A percentile compares a stretch with the other conserved stretches of the same genome.
Evolutionary conservation across 2,888 invertebrate species (phyloP).

Genomic region (Choristoneura rosaceana): DNA sequence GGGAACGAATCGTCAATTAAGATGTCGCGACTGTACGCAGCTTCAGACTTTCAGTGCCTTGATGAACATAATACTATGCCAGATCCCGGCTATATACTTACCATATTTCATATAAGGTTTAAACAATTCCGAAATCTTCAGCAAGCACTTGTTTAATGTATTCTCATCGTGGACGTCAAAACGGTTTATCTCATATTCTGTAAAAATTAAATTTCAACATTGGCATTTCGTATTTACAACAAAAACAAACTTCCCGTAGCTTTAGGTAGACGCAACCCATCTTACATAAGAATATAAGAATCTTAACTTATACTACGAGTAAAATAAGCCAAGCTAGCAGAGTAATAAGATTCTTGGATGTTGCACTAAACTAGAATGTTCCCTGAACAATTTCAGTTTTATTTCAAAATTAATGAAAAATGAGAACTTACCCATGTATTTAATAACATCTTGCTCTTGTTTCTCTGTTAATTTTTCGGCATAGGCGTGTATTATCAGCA

Average conservation of each 20-base stretch:
- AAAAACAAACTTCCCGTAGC: not conserved
- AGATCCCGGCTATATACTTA: slow-evolving; percentile 26
- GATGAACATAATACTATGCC: not conserved
- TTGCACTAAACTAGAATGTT: no score
- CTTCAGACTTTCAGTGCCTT: not conserved
- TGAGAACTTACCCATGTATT: slow-evolving; percentile 38
- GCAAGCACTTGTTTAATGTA: slow-evolving; percentile 33
- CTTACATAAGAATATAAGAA: no score
- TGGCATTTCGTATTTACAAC: not conserved
- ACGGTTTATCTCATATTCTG: slow-evolving; percentile 39
- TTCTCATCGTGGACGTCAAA: slow-evolving; percentile 40
- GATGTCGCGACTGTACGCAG: no score
- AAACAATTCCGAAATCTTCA: slow-evolving; percentile 33
- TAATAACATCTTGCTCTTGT: slow-evolving; percentile 39
- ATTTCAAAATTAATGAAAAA: not conserved
- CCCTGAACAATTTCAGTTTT: no score
- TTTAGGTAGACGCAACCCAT: no score
- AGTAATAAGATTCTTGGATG: no score
- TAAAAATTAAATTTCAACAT: not conserved
- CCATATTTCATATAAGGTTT: slow-evolving; percentile 43
- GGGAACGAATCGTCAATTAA: no score
- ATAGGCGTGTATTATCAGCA: not conserved
- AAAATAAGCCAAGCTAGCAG: no score
- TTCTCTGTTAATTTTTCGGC: slow-evolving; percentile 25
- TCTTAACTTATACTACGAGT: no score